Conservation (phyloP, 2,888 invertebrate species). For the Chloromyia formosa region DNA sequence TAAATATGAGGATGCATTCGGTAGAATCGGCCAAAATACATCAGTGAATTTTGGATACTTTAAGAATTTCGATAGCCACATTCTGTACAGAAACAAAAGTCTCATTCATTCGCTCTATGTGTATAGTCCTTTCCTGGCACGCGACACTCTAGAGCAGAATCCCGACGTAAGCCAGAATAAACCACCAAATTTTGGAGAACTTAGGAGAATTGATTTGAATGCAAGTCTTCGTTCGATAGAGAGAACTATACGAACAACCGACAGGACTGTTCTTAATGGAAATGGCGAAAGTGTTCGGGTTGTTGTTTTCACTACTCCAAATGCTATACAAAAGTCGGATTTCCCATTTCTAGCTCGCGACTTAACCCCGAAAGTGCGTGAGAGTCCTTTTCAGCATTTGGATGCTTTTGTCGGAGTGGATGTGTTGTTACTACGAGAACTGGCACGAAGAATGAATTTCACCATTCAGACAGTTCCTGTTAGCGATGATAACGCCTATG, state of each 20-base stretch:
- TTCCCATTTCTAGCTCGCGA: slow-evolving; percentile 27
- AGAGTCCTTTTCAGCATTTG: slow-evolving; percentile 13
- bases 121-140: slow-evolving; percentile 24
- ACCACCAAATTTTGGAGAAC: not conserved
- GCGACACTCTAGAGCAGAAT: not conserved
- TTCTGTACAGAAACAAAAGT: not conserved
- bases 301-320: slow-evolving; percentile 24
- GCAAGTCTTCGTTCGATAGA: not conserved
- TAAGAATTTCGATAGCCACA: not conserved
- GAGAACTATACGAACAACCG: not conserved
- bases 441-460: slow-evolving; percentile 43
- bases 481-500: slow-evolving; percentile 31
- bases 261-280: not conserved
- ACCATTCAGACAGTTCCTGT: slow-evolving; percentile 23
- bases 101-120: slow-evolving; percentile 31
- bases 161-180: not conserved
- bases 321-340: slow-evolving; percentile 18
- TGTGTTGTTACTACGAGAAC: slow-evolving; percentile 30
- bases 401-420: slow-evolving; percentile 44
- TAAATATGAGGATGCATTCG: not conserved
- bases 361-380: slow-evolving; percentile 2
- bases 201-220: slow-evolving; percentile 27
- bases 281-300: slow-evolving; percentile 28
- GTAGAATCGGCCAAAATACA: not conserved
- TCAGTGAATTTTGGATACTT: not conserved